These are phyloP conservation scores for Tetramorium parvispinum DNA, from an alignment of 1,140 invertebrate species.

Conservation along the genomic window DNA sequence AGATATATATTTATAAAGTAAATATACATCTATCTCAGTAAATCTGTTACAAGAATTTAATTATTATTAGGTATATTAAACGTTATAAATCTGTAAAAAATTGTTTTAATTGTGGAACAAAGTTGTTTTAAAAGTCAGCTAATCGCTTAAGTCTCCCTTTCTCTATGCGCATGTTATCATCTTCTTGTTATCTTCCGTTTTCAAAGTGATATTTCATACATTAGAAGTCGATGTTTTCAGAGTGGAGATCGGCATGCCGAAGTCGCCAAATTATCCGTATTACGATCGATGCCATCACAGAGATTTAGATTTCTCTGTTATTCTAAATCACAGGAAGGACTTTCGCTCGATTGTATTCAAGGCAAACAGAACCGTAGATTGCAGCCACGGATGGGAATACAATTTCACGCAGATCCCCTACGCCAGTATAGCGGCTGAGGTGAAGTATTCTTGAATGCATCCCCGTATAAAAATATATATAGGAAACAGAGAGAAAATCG, in stretches of 20 bases:
- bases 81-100: neutral
- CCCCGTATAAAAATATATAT: neutral
- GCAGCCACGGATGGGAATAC: conserved; percentile 84
- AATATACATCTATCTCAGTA: neutral
- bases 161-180: neutral
- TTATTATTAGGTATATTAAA: neutral
- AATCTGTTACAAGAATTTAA: neutral
- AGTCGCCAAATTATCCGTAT: conserved; percentile 77
- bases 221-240: conserved; percentile 66
- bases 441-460: conserved; percentile 74
- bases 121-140: neutral
- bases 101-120: neutral
- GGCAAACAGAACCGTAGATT: conserved; percentile 76
- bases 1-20: too few species aligned
- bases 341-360: conserved; percentile 65
- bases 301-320: conserved; percentile 77
- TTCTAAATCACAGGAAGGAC: conserved; percentile 62
- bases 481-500: neutral
- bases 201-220: neutral
- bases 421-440: conserved; percentile 85
- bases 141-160: neutral
- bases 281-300: conserved; percentile 80
- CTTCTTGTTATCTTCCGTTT: neutral
- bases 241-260: conserved; percentile 77
- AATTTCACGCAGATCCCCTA: conserved; percentile 85